These are phyloP conservation scores for zebrafish (Danio rerio) DNA, from an alignment of 2,113 vertebrate species.

Conservation along the genomic window GRCz12tu NC_133181.1:40868501-40869000, in stretches of 20 bases:
- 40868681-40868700: conserved; percentile 54
- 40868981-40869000: conserved; percentile 5
- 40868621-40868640: conserved; percentile 32
- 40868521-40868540: not conserved
- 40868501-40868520: not conserved
- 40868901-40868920: conserved; percentile 67
- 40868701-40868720: conserved; percentile 31
- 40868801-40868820: conserved; percentile 58
- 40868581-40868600: conserved; percentile 20
- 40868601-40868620: conserved; percentile 36
- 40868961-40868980: conserved; percentile 17
- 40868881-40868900: conserved; percentile 69
- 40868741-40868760: conserved; percentile 32
- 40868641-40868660: conserved; percentile 41
- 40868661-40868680: conserved; percentile 40
- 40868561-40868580: conserved; percentile 1
- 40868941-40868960: conserved; percentile 53
- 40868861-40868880: conserved; percentile 66
- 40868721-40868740: conserved; percentile 42
- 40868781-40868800: conserved; percentile 49
- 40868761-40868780: conserved; percentile 38
- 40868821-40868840: conserved; percentile 35
- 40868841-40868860: conserved; percentile 47
- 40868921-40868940: conserved; percentile 50
- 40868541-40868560: not conserved